phyloP scores from a whole-genome alignment of 2,113 vertebrate genomes.

The Oryzias woworae region DNA sequence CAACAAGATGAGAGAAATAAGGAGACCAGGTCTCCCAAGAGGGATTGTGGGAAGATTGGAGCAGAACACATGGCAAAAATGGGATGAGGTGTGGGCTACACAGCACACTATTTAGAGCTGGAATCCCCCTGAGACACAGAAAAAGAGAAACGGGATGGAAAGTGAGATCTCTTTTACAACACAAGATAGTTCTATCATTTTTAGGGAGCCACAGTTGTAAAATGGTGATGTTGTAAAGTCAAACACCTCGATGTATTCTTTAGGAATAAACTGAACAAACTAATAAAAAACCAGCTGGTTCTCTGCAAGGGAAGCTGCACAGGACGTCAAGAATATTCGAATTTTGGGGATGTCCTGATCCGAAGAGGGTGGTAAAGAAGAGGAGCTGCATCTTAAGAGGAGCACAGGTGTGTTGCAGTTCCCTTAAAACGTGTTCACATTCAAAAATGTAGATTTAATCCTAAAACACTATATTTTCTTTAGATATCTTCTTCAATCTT shows the following conservation, averaged over 20 bases:
- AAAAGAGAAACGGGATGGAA: constrained; percentile 44
- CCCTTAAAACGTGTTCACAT: too few species aligned
- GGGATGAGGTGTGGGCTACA: constrained; percentile 37
- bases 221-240: constrained; percentile 37
- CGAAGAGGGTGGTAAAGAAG: too few species aligned
- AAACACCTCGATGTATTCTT: constrained; percentile 27
- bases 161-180: constrained; percentile 57
- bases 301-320: background rate
- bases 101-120: constrained; percentile 60
- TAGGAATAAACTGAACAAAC: constrained; percentile 5
- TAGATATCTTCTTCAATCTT: too few species aligned
- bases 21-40: constrained; percentile 55
- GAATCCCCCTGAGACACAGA: constrained; percentile 56
- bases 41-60: constrained; percentile 67
- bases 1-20: constrained; percentile 46
- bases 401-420: too few species aligned
- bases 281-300: background rate
- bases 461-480: too few species aligned
- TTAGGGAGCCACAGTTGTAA: constrained; percentile 12
- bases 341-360: too few species aligned
- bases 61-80: constrained; percentile 63
- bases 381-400: too few species aligned
- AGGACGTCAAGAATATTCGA: too few species aligned
- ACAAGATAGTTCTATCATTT: constrained; percentile 39
- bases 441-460: too few species aligned